Conservation (phyloP, 2,113 vertebrate species). For the Calonectris borealis region DNA sequence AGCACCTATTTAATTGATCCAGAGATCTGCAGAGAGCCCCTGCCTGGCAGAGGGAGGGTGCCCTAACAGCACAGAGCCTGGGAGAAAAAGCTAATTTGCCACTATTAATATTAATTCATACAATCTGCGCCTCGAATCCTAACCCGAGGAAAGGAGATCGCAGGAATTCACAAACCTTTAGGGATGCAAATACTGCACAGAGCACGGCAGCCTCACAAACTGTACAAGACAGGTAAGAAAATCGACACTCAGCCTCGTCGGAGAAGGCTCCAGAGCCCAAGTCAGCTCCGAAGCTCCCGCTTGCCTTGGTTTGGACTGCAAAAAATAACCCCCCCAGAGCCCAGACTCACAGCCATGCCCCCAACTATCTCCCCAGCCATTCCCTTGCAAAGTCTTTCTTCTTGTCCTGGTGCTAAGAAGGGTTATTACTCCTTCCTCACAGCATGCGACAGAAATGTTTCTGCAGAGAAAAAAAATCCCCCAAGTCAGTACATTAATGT, state of each 20-base stretch:
- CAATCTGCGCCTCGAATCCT: background rate
- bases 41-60: background rate
- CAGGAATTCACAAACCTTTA: background rate
- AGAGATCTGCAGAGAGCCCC: background rate
- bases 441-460: constrained; percentile 61
- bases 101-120: background rate
- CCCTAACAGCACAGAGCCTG: background rate
- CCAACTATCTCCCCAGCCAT: background rate
- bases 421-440: constrained; percentile 39
- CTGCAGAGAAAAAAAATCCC: constrained; percentile 31
- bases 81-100: background rate
- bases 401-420: constrained; percentile 12
- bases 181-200: background rate
- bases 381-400: background rate
- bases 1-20: background rate
- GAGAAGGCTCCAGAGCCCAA: background rate
- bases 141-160: background rate
- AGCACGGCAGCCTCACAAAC: rapidly evolving
- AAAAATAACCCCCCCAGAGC: background rate
- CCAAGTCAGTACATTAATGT: constrained; percentile 70
- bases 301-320: background rate
- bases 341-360: background rate
- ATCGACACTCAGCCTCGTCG: background rate
- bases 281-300: background rate
- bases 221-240: background rate